Percentiles rank a stretch among this genome's conserved stretches.
These are phyloP conservation scores for Luehdorfia chinensis DNA, from an alignment of 1,140 invertebrate species.

Conservation along the genomic window DNA sequence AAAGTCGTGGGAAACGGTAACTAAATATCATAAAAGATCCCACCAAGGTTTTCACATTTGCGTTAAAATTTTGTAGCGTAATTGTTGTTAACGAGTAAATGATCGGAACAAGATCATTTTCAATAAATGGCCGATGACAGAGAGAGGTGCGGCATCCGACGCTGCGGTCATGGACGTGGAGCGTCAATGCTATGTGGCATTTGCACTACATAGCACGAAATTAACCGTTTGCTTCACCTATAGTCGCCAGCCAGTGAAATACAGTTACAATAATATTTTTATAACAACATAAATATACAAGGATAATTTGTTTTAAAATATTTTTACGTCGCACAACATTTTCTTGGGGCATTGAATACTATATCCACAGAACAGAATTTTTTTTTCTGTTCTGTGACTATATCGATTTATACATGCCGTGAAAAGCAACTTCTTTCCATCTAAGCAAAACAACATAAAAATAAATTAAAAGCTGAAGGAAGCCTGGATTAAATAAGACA, in stretches of 20 bases:
- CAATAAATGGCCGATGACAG: slow-evolving; percentile 28
- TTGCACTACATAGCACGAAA: slow-evolving; percentile 16
- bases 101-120: slow-evolving; percentile 31
- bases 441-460: too few relatives aligned
- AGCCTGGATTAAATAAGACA: too few relatives aligned
- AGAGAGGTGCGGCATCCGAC: slow-evolving; percentile 20
- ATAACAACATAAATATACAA: too few relatives aligned
- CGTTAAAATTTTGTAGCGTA: slow-evolving; percentile 9
- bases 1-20: slow-evolving; percentile 10
- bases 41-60: not conserved
- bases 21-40: slow-evolving; percentile 11
- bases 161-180: slow-evolving; percentile 25
- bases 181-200: slow-evolving; percentile 29
- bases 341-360: too few relatives aligned
- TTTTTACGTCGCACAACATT: too few relatives aligned
- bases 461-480: too few relatives aligned
- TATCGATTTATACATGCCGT: too few relatives aligned
- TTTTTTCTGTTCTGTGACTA: too few relatives aligned
- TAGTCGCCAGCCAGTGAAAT: not conserved
- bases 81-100: not conserved
- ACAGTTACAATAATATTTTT: too few relatives aligned
- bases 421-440: too few relatives aligned
- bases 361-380: too few relatives aligned
- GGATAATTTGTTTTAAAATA: too few relatives aligned
- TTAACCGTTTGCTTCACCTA: not conserved